These are phyloP conservation scores for Halictus rubicundus DNA, from an alignment of 1,140 invertebrate genomes.

Conservation along the genomic window DNA sequence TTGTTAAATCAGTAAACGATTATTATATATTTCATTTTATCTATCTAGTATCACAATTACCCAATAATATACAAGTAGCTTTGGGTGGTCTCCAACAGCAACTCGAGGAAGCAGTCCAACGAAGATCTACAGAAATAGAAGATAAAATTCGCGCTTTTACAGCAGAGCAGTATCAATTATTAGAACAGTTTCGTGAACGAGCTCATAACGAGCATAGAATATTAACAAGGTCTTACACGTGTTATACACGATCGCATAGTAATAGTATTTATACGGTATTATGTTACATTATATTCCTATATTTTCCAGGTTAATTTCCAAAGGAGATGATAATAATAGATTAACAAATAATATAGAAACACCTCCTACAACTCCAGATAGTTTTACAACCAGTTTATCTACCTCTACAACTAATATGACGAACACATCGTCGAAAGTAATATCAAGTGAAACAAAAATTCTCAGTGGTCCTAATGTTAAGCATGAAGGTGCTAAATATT, in stretches of 20 bases:
- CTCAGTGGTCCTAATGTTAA: slow-evolving; percentile 54
- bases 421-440: slow-evolving; percentile 44
- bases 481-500: slow-evolving; percentile 51
- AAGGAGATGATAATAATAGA: slow-evolving; percentile 57
- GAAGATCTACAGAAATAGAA: slow-evolving; percentile 77
- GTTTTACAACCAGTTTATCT: slow-evolving; percentile 60
- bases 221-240: slow-evolving; percentile 73
- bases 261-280: background rate
- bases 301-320: slow-evolving; percentile 65
- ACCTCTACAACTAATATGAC: slow-evolving; percentile 57
- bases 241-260: background rate
- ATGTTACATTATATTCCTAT: background rate
- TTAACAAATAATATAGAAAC: slow-evolving; percentile 64
- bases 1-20: background rate
- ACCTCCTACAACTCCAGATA: slow-evolving; percentile 62
- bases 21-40: slow-evolving; percentile 31
- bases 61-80: slow-evolving; percentile 69
- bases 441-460: slow-evolving; percentile 45
- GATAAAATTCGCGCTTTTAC: slow-evolving; percentile 80
- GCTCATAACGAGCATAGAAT: slow-evolving; percentile 79
- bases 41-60: slow-evolving; percentile 70
- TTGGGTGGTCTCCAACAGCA: slow-evolving; percentile 79
- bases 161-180: slow-evolving; percentile 79
- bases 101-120: slow-evolving; percentile 78
- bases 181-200: slow-evolving; percentile 79